A percentile compares a stretch with the other conserved stretches of the same genome.
Conservation (phyloP, 2,888 invertebrate species). For the Iselma pallidipennis region DNA sequence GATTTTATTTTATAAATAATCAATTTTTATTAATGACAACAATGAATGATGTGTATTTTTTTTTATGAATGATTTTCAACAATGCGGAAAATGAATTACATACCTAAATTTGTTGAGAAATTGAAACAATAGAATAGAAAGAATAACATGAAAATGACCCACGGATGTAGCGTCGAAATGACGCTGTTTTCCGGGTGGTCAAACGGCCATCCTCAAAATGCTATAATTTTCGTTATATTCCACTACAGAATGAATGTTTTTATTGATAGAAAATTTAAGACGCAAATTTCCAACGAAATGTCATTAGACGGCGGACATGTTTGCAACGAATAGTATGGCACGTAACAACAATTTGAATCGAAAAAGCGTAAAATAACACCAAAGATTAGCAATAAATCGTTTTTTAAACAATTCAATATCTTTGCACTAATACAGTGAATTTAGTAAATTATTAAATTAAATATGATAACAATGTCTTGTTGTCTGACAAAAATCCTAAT, state of each 20-base stretch:
- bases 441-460: not conserved
- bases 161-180: not conserved
- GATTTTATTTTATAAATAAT: too few species aligned
- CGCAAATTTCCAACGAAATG: constrained; percentile 37
- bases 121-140: not conserved
- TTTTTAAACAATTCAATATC: constrained; percentile 19
- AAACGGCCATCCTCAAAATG: constrained; percentile 3
- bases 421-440: not conserved
- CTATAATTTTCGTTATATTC: too few species aligned
- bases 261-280: constrained; percentile 34
- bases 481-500: not conserved
- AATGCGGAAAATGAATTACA: too few species aligned
- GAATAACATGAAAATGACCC: not conserved
- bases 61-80: too few species aligned
- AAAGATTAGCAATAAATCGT: too few species aligned
- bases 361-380: constrained; percentile 1
- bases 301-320: constrained; percentile 49
- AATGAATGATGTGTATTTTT: too few species aligned
- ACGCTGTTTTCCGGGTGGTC: not conserved
- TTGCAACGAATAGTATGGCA: constrained; percentile 42
- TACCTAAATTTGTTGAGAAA: not conserved
- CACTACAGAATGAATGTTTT: too few species aligned
- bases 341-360: constrained; percentile 1
- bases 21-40: too few species aligned
- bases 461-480: not conserved